These are phyloP conservation scores for Tyrophagus putrescentiae DNA, from an alignment of 1,140 invertebrate species.

Conservation along the genomic window DNA sequence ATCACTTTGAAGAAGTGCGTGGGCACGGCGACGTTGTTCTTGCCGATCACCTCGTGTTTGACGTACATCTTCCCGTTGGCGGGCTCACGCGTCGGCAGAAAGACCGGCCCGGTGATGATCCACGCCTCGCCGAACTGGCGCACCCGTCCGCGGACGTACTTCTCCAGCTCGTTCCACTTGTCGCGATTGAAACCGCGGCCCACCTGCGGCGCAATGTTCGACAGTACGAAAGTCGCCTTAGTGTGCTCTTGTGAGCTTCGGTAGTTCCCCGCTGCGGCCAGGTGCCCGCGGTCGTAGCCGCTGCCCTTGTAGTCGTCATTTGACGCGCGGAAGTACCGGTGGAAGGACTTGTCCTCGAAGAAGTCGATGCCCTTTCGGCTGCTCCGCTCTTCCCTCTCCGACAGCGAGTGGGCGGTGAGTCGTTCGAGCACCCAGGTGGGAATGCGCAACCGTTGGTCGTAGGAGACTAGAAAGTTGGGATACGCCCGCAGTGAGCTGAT, in stretches of 20 bases:
- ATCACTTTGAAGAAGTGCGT: slow-evolving; percentile 96
- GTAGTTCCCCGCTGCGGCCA: slow-evolving; percentile 96
- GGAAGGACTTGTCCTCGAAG: slow-evolving; percentile 47
- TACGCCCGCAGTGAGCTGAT: slow-evolving; percentile 70
- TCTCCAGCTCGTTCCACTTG: slow-evolving; percentile 80
- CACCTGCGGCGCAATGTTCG: slow-evolving; percentile 87
- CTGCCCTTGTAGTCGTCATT: slow-evolving; percentile 80
- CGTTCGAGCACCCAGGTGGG: slow-evolving; percentile 95
- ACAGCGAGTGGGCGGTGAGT: slow-evolving; percentile 49
- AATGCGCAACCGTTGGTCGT: slow-evolving; percentile 70
- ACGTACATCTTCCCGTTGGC: slow-evolving; percentile 79
- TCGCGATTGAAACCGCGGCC: slow-evolving; percentile 87
- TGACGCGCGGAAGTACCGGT: slow-evolving; percentile 67
- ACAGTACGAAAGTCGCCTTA: slow-evolving; percentile 79
- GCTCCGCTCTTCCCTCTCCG: slow-evolving; percentile 48
- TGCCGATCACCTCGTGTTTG: slow-evolving; percentile 86
- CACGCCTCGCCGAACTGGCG: slow-evolving; percentile 71
- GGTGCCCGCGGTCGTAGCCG: slow-evolving; percentile 87
- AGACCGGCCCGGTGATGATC: slow-evolving; percentile 88
- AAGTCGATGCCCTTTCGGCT: slow-evolving; percentile 72
- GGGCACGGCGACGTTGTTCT: slow-evolving; percentile 86
- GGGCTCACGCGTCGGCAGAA: slow-evolving; percentile 60
- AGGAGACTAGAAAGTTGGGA: slow-evolving; percentile 83
- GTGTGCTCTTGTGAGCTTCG: slow-evolving; percentile 57
- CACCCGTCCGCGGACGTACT: slow-evolving; percentile 68